Conservation (phyloP, 2,888 invertebrate species). For the Dysmachus trigonus region DNA sequence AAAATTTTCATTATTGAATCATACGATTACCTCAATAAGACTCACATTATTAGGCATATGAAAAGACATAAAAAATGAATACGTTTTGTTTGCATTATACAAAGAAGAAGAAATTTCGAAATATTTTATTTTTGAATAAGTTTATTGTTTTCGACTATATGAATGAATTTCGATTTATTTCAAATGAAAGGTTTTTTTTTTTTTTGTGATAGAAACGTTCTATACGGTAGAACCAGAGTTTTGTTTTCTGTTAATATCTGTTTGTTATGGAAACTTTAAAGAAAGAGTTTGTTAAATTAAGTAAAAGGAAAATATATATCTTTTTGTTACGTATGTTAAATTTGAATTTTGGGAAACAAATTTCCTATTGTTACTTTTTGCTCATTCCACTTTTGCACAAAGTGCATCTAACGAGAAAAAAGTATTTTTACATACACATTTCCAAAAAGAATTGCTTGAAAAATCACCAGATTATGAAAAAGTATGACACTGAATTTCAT, state of each 20-base stretch:
- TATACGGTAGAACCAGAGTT: neutral
- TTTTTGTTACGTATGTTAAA: neutral
- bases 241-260: neutral
- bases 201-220: neutral
- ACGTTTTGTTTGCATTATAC: neutral
- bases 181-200: neutral
- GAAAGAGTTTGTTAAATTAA: neutral
- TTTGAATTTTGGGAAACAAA: neutral
- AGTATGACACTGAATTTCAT: neutral
- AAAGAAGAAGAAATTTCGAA: neutral
- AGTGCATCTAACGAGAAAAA: neutral
- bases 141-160: neutral
- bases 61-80: neutral
- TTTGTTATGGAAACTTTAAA: neutral
- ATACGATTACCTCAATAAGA: constrained; percentile 33
- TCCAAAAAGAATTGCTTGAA: too few species aligned
- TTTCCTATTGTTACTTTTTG: neutral
- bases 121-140: neutral
- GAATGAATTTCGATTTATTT: neutral
- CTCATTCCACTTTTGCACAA: neutral
- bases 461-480: neutral
- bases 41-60: neutral
- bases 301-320: neutral
- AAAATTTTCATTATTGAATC: constrained; percentile 46
- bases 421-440: neutral